Base-by-base conservation (phyloP, 2,797 vertebrate genomes). In the Huso huso region DNA sequence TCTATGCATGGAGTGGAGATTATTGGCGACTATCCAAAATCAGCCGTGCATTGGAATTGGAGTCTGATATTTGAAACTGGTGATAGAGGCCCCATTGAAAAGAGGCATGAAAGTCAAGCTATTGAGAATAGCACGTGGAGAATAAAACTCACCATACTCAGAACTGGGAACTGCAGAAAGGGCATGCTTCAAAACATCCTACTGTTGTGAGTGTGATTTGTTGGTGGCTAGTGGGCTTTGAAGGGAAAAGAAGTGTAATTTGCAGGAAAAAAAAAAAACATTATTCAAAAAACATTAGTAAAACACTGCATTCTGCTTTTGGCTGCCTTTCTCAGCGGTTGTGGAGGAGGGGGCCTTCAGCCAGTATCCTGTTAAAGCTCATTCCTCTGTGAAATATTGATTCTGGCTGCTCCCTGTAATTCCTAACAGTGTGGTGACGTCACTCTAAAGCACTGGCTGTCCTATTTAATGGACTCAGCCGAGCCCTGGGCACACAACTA, bases 391-490 rank as follows among this genome's bases (percentile, higher is more conserved):
- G 55, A 58, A 15, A 11, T 10, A 18, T 49, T 67, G 51, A 48
- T 66, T 63, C 53, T 61, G 63, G 64, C 62, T 67, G 15, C 62
- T 53, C n/a, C 8, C 50, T 23, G 49, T 48, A 61, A 15, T 58
- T 50, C 18, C 52, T 63, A 18, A 15, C 8, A 48, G 64, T 60
- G 59, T 48, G 37, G 65, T 77, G 72, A 77, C 72, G 71, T 78
- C 64, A 74, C 62, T 49, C 4, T 23, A 12, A 62, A 61, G 62
- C 66, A 64, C 66, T 69, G 65, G 53, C 72, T 67, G 53, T 72
- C 72, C 66, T 57, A 63, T 67, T 64, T 68, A 58, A 69, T 73
- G 51, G 62, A 51, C 65, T 70, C 63, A 64, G 10, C 64, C 62
- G 49, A 53, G 10, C 37, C 37, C 37, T 4, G 66, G 61, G 6